Percentiles rank a stretch among this genome's conserved stretches.
Conservation (phyloP, 2,888 invertebrate species). For the Serripes groenlandicus region DNA sequence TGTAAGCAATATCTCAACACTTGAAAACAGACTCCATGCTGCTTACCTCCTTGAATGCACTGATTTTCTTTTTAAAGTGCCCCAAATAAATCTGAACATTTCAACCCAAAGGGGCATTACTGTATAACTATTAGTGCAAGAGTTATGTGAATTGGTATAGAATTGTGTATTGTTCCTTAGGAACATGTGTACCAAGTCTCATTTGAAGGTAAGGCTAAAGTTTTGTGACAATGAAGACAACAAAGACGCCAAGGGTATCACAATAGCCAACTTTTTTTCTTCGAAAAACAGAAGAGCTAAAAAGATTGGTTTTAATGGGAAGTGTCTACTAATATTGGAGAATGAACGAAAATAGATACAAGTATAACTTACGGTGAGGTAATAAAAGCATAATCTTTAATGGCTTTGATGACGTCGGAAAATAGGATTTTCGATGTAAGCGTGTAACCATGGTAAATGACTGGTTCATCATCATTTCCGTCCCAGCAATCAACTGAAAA, state of each 20-base stretch:
- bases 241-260: background rate
- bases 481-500: slow-evolving; percentile 89
- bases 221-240: background rate
- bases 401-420: slow-evolving; percentile 86
- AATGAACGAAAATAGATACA: background rate
- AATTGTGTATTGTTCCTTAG: too few relatives aligned
- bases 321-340: background rate
- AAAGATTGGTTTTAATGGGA: too few relatives aligned
- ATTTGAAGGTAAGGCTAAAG: background rate
- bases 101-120: too few relatives aligned
- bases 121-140: too few relatives aligned
- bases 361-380: slow-evolving; percentile 79
- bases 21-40: too few relatives aligned
- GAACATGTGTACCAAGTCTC: too few relatives aligned
- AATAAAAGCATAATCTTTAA: slow-evolving; percentile 87
- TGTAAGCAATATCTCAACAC: too few relatives aligned
- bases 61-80: too few relatives aligned
- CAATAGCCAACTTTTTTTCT: background rate
- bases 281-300: background rate
- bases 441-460: slow-evolving; percentile 89
- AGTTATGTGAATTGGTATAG: too few relatives aligned
- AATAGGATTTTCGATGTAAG: slow-evolving; percentile 87
- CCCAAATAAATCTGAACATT: too few relatives aligned
- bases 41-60: too few relatives aligned
- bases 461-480: slow-evolving; percentile 88